These are phyloP conservation scores for Andricus curvator DNA, from an alignment of 2,888 invertebrate genomes.

Conservation along the genomic window DNA sequence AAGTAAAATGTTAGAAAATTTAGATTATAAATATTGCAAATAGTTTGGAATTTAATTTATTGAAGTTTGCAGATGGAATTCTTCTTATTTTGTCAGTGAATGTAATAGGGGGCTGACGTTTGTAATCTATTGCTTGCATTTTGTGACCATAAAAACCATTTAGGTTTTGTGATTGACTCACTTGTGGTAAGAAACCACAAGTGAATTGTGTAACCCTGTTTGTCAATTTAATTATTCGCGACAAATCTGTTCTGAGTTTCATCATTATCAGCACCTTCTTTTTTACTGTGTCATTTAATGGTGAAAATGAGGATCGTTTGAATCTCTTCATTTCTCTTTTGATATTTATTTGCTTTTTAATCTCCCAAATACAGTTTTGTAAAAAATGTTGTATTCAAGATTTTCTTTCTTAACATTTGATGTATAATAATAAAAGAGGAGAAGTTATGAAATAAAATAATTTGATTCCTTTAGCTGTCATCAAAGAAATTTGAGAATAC, in stretches of 20 bases:
- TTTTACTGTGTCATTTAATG: not conserved
- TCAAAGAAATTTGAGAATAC: no score
- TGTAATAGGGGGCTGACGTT: not conserved
- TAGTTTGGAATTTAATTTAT: not conserved
- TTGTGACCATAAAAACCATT: not conserved
- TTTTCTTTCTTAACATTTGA: no score
- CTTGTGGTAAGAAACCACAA: not conserved
- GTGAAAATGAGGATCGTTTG: not conserved
- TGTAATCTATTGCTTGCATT: not conserved
- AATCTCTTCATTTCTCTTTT: no score
- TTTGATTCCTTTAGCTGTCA: no score
- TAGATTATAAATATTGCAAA: not conserved
- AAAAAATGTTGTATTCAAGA: no score
- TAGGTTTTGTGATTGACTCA: constrained; percentile 7
- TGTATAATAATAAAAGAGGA: no score
- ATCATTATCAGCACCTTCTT: not conserved
- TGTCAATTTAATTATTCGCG: constrained; percentile 14
- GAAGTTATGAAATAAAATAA: no score
- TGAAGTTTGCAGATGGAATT: not conserved
- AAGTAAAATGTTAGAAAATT: not conserved
- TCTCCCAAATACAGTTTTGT: no score
- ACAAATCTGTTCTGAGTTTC: constrained; percentile 3
- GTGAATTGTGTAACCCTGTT: not conserved
- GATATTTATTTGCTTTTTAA: no score
- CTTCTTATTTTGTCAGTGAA: not conserved